Evolutionary conservation across 1,140 invertebrate species (phyloP).

Genomic region (Orchestia grillus): DNA sequence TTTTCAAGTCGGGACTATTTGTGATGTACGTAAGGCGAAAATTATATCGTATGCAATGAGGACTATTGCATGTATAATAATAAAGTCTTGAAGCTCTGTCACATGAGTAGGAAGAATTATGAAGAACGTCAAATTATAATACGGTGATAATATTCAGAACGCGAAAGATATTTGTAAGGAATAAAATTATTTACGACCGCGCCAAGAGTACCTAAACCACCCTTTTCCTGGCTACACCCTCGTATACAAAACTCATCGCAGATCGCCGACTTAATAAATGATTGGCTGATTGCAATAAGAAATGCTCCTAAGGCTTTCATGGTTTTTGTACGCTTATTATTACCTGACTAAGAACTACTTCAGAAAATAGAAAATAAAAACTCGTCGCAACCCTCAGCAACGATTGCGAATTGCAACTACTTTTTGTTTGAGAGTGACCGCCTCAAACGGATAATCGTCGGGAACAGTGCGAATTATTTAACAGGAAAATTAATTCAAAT

Average conservation of each 20-base stretch:
- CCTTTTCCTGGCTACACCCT: neutral
- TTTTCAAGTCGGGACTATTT: neutral
- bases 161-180: neutral
- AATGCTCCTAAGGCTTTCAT: neutral
- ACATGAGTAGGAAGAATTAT: neutral
- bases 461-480: neutral
- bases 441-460: neutral
- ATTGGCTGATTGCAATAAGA: neutral
- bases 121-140: neutral
- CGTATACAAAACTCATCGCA: neutral
- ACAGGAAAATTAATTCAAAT: neutral
- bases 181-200: neutral
- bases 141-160: neutral
- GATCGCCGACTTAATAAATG: neutral
- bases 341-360: neutral
- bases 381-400: neutral
- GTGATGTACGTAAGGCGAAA: neutral
- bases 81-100: neutral
- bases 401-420: neutral
- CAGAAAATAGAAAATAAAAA: neutral
- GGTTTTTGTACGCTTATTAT: neutral
- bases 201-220: neutral
- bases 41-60: neutral
- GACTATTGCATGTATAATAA: neutral
- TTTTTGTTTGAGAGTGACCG: neutral